These are phyloP conservation scores for Drosophila sordidula DNA, from an alignment of 2,888 invertebrate species.

Conservation along the genomic window DNA sequence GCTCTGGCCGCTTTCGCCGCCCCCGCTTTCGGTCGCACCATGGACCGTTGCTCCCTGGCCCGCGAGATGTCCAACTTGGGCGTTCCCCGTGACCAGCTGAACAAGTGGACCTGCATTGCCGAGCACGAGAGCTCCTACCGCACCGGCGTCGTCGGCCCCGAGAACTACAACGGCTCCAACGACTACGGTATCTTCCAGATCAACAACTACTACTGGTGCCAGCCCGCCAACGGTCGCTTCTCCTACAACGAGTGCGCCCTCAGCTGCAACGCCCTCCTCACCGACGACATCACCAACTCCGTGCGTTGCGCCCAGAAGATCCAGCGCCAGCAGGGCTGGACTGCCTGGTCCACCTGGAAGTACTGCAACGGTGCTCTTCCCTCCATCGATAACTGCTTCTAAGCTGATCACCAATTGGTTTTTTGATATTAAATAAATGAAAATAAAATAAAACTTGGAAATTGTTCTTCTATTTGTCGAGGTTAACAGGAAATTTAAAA, in stretches of 20 bases:
- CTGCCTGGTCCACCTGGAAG: conserved; percentile 74
- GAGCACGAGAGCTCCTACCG: conserved; percentile 78
- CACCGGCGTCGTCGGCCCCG: conserved; percentile 84
- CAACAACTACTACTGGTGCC: conserved; percentile 82
- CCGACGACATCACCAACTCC: conserved; percentile 69
- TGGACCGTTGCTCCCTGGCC: conserved; percentile 75
- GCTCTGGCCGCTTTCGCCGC: conserved; percentile 45
- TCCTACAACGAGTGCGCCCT: conserved; percentile 76
- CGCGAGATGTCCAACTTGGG: conserved; percentile 71
- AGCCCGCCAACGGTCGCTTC: conserved; percentile 63
- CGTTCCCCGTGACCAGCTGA: conserved; percentile 66
- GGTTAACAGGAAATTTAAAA: neutral
- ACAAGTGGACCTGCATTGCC: conserved; percentile 77
- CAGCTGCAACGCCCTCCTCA: conserved; percentile 65
- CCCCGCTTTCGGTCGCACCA: conserved; percentile 57
- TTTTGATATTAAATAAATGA: conserved; percentile 1
- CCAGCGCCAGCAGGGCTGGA: conserved; percentile 69
- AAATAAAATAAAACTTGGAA: neutral
- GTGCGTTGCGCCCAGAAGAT: conserved; percentile 72
- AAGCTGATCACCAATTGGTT: conserved; percentile 27
- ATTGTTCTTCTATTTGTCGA: neutral
- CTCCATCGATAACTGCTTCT: conserved; percentile 75
- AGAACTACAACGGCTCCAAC: conserved; percentile 85
- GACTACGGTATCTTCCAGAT: conserved; percentile 84
- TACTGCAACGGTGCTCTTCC: conserved; percentile 63